Evolutionary conservation across 2,888 invertebrate species (phyloP), one percentile per base, ranked within the genome.

Genomic region (Xestia xanthographa): DNA sequence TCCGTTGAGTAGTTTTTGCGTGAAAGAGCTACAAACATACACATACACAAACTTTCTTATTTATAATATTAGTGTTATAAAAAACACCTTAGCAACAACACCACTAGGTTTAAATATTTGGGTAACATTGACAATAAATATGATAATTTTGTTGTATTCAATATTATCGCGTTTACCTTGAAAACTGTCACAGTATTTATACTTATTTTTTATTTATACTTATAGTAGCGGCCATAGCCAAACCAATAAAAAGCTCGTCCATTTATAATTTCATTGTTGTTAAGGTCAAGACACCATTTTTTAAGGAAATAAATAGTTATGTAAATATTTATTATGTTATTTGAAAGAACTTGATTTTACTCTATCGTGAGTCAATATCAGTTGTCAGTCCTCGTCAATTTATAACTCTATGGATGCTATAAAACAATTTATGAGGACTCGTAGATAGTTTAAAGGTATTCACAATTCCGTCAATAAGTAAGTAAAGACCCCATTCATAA

Each of bases 91-190:
- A 65, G 81, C 29, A 60, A 79, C 80, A 65, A 45, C 60, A 68
- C 14, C 38, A 38, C 41, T 1, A 56, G 5, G 3, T 48, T 22
- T 6, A 20, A 43, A 68, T n/a, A 68, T 72, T 70, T 0, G 38
- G 38, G 34, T 43, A 73, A 65, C 2, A 38, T 73, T 74, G n/a
- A 29, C 65, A 68, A 75, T 78, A 70, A 70, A 73, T 63, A 72
- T 75, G 65, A 67, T 76, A 84, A 72, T 72, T 66, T 74, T 63
- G 12, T 72, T 45, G 43, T 63, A 43, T 50, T 43, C 22, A 58
- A 65, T 73, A 78, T 73, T 48, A 72, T 22, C 58, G 5, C 1
- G 85, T 77, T 82, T 41, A 43, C 85, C 85, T 84, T 82, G 84
- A 77, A 71, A 77, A 83, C 58, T 82, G 73, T 60, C 70, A 68